These are phyloP conservation scores for Drosophila jambulina DNA, from an alignment of 1,140 invertebrate species.

Conservation along the genomic window DNA sequence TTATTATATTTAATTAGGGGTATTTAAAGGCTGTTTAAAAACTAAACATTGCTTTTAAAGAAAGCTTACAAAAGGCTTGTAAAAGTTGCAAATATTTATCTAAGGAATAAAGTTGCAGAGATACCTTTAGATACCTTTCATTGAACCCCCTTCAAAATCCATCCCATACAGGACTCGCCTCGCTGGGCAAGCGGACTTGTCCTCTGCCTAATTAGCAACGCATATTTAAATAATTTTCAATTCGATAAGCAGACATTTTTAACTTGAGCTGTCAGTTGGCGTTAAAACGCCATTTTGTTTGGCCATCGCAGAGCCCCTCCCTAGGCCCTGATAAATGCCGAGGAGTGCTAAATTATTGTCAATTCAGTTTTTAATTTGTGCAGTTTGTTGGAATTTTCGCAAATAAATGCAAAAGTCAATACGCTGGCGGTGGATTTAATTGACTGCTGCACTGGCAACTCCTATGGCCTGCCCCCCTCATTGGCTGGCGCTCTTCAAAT, in stretches of 20 bases:
- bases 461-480: not conserved
- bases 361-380: conserved; percentile 81
- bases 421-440: conserved; percentile 58
- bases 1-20: not conserved
- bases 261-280: conserved; percentile 83
- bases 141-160: not conserved
- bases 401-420: conserved; percentile 79
- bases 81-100: not conserved
- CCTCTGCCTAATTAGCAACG: conserved; percentile 82
- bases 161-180: not conserved
- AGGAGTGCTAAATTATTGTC: conserved; percentile 81
- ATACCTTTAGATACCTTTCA: not conserved
- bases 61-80: accelerated
- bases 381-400: conserved; percentile 68
- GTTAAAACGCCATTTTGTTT: conserved; percentile 82
- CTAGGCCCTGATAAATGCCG: conserved; percentile 57
- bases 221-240: conserved; percentile 84
- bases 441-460: conserved; percentile 66
- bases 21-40: accelerated
- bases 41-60: not conserved
- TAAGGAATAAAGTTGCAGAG: no score
- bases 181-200: conserved; percentile 51
- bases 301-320: conserved; percentile 37
- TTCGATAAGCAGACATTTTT: conserved; percentile 84
- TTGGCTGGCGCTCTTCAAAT: conserved; percentile 66